A percentile compares a stretch with the other conserved stretches of the same genome.
Conservation (phyloP, 2,113 vertebrate genomes). For the Mesembrinibis cayennensis region DNA sequence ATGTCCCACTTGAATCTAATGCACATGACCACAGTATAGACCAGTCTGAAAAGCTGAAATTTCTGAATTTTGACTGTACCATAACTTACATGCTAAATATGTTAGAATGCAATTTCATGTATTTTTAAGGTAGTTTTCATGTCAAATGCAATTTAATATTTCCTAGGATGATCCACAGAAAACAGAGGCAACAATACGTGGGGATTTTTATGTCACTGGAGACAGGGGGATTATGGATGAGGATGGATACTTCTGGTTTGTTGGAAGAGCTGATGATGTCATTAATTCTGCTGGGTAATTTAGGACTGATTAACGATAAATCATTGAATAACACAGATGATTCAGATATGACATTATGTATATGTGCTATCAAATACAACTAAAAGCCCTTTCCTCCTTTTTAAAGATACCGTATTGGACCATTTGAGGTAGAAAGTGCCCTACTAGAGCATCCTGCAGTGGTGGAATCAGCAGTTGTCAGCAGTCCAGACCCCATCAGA, state of each 20-base stretch:
- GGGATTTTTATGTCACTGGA: slow-evolving; percentile 83
- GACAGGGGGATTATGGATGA: slow-evolving; percentile 79
- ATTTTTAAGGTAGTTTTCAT: not conserved
- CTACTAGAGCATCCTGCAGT: slow-evolving; percentile 81
- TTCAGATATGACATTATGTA: not conserved
- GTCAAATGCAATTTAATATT: not conserved
- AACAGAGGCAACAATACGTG: slow-evolving; percentile 74
- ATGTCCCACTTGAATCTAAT: not conserved
- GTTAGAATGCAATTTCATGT: not conserved
- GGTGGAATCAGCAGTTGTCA: slow-evolving; percentile 81
- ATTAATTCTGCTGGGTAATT: slow-evolving; percentile 85
- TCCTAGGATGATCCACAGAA: slow-evolving; percentile 76
- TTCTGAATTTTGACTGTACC: not conserved
- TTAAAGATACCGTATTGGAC: slow-evolving; percentile 83
- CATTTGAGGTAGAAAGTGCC: slow-evolving; percentile 85
- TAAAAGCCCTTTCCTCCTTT: not conserved
- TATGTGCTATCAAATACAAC: not conserved
- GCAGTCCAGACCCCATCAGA: slow-evolving; percentile 83
- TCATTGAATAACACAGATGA: not conserved
- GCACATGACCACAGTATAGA: not conserved
- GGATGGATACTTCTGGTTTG: slow-evolving; percentile 85
- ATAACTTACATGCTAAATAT: not conserved
- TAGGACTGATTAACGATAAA: not conserved
- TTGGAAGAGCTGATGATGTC: slow-evolving; percentile 82
- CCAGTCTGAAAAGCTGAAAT: not conserved